Conservation (phyloP, 2,888 invertebrate genomes). For the Pediacus dermestoides region DNA sequence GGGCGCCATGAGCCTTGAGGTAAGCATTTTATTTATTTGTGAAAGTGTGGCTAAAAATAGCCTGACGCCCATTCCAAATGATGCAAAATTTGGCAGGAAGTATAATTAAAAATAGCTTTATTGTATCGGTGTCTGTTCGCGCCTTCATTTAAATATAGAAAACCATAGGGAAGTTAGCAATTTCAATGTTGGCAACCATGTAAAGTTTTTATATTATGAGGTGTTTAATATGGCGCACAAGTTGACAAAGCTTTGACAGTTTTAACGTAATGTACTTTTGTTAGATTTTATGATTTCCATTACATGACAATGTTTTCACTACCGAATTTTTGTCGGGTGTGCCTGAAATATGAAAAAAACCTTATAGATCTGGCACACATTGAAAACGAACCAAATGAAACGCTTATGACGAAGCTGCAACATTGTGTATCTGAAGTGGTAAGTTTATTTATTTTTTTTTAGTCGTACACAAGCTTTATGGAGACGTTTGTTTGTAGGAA, state of each 20-base stretch:
- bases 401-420: conserved; percentile 43
- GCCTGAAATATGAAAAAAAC: conserved; percentile 44
- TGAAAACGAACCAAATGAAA: conserved; percentile 42
- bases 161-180: conserved; percentile 19
- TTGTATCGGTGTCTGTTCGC: too few species aligned
- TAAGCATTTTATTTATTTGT: neutral
- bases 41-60: conserved; percentile 19
- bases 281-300: conserved; percentile 27
- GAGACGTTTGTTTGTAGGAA: conserved; percentile 35
- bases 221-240: conserved; percentile 41
- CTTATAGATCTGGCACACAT: conserved; percentile 44
- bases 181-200: conserved; percentile 25
- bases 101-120: too few species aligned
- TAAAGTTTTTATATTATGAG: conserved; percentile 33
- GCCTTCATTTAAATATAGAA: conserved; percentile 31
- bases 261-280: conserved; percentile 24
- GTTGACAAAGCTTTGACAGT: conserved; percentile 43
- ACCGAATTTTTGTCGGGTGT: conserved; percentile 47
- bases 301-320: conserved; percentile 42
- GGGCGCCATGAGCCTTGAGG: conserved; percentile 4
- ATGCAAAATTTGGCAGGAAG: too few species aligned
- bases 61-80: too few species aligned
- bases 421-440: conserved; percentile 48
- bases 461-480: conserved; percentile 13
- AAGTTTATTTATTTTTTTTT: conserved; percentile 25